Evolutionary conservation across 2,888 invertebrate species (phyloP).

Genomic region (Heliconius sara): DNA sequence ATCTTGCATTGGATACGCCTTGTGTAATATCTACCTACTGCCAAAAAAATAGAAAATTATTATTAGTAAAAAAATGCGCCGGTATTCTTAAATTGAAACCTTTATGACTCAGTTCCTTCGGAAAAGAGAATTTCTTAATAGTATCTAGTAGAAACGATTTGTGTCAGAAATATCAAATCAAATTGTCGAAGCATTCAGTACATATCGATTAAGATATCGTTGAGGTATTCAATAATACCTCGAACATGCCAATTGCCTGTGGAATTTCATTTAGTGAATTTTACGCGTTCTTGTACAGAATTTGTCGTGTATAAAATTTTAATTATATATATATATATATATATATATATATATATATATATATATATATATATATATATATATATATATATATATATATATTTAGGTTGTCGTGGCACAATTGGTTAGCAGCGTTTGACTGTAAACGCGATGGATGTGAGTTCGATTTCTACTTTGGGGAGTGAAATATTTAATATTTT

Average conservation of each 20-base stretch:
- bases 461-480: too few relatives aligned
- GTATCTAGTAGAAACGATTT: neutral
- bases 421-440: too few relatives aligned
- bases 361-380: neutral
- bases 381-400: neutral
- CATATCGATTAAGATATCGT: slow-evolving; percentile 19
- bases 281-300: slow-evolving; percentile 4
- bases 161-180: slow-evolving; percentile 9
- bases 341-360: neutral
- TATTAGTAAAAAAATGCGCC: neutral
- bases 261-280: slow-evolving; percentile 21
- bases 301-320: neutral
- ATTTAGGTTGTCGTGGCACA: too few relatives aligned
- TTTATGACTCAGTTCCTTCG: neutral
- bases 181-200: slow-evolving; percentile 14
- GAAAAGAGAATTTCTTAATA: neutral
- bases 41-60: neutral
- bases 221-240: slow-evolving; percentile 20
- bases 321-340: neutral
- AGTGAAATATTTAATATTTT: too few relatives aligned
- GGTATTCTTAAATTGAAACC: neutral
- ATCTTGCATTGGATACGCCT: too few relatives aligned
- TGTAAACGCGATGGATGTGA: too few relatives aligned
- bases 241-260: slow-evolving; percentile 13
- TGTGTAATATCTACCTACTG: neutral